A percentile compares a stretch with the other conserved stretches of the same genome.
These are phyloP conservation scores for Capromys pilorides DNA, from an alignment of 2,797 vertebrate species.

Conservation along the genomic window DNA sequence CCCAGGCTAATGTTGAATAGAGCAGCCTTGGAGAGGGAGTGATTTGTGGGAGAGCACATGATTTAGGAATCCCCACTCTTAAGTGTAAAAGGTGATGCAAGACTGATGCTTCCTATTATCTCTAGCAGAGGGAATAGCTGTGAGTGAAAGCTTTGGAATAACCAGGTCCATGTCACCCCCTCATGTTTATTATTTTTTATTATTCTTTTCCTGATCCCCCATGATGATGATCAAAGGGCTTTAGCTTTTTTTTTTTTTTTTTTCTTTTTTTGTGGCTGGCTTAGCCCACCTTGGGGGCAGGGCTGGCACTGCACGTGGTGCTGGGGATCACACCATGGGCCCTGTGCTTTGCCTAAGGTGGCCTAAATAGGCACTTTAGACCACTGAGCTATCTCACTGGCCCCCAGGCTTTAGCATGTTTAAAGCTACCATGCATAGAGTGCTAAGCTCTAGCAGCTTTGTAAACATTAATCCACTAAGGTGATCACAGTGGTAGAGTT, in stretches of 20 bases:
- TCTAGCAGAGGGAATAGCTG: neutral
- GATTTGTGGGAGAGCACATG: neutral
- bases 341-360: too few species aligned
- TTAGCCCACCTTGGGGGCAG: too few species aligned
- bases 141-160: conserved; percentile 38
- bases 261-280: too few species aligned
- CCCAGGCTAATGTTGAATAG: neutral
- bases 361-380: too few species aligned
- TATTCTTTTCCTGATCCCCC: conserved; percentile 32
- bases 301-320: too few species aligned
- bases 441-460: conserved; percentile 34
- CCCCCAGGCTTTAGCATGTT: conserved; percentile 8
- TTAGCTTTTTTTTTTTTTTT: neutral
- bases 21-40: neutral
- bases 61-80: neutral
- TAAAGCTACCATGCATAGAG: conserved; percentile 53
- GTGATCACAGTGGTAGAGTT: neutral
- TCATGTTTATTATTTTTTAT: conserved; percentile 48
- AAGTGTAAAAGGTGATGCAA: neutral
- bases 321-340: too few species aligned
- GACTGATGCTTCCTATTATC: conserved; percentile 49
- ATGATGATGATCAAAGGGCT: conserved; percentile 38
- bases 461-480: conserved; percentile 49
- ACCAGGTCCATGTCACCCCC: neutral
- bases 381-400: too few species aligned